Conservation (phyloP, 2,113 vertebrate species). For the Platysternon megacephalum region DNA sequence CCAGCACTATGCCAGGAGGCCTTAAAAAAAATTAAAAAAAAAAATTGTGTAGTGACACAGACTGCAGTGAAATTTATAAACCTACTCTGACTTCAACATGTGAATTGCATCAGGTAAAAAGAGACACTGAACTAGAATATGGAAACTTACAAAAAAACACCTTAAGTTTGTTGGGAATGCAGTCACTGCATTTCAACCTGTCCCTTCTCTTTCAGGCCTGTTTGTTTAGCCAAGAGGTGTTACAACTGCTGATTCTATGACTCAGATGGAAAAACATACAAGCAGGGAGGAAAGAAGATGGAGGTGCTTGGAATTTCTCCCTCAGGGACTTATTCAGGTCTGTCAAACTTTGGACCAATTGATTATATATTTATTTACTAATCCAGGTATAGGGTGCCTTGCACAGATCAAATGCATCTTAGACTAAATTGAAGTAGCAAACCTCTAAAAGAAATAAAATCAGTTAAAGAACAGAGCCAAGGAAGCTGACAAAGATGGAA, state of each 20-base stretch:
- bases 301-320: fast-evolving
- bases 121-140: neutral
- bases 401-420: no score
- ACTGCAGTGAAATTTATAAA: no score
- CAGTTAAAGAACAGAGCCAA: neutral
- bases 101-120: neutral
- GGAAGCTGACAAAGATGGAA: neutral
- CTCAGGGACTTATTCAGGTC: no score
- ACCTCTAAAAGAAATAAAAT: no score
- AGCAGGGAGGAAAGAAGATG: neutral
- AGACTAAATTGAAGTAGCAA: no score
- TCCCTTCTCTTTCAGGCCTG: neutral
- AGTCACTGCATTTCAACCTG: neutral
- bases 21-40: no score
- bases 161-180: fast-evolving
- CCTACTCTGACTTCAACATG: no score
- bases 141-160: conserved; percentile 5
- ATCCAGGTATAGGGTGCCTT: no score
- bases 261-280: neutral
- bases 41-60: no score
- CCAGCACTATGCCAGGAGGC: no score
- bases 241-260: neutral
- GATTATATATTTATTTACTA: neutral
- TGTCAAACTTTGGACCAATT: fast-evolving
- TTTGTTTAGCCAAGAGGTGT: neutral